Evolutionary conservation across 2,113 vertebrate genomes (phyloP), one percentile per base, ranked within the genome.

Genomic region (Callionymus lyra): DNA sequence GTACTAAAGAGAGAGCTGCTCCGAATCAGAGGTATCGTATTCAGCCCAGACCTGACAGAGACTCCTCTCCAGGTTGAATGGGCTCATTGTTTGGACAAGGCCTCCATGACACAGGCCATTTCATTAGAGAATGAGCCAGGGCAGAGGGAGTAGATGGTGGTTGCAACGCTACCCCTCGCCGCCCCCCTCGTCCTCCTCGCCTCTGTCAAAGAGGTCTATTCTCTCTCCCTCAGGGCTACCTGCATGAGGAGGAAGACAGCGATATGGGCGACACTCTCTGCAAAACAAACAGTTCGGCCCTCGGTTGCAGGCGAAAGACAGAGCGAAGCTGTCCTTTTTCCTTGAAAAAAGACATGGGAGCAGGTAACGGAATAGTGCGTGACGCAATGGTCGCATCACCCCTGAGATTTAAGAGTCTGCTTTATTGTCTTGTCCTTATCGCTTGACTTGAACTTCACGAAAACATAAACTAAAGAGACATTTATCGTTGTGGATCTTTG

Each of bases 101-200:
- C 69, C 77, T 84, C 69, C 74, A 78, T 80, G 69, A 79, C 76
- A 84, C 76, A 72, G 67, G 72, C 77, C 75, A 75, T 83, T 85
- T 84, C 65, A 76, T 84, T 83, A 70, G 62, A 79, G 70, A 77
- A 69, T 48, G 45, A 74, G 70, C 62, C 44, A 53, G 60, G 53
- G 72, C 56, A 59, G 65, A 55, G 60, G 52, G 68, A 76, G 59
- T 44, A 35, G 61, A 74, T 70, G 66, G 65, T 59, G 77, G 63
- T 55, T 70, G 72, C 68, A 73, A 70, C 63, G 67, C 56, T 58
- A 57, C 66, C 60, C 46, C 53, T 38, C 36, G 35, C 50, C 33
- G 12, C 65, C 53, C 60, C 56, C 59, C 56, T 50, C 47, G n/a
- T n/a, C n/a, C n/a, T n/a, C n/a, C n/a, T 37, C 44, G 33, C 38